These are phyloP conservation scores for Anthoscopus minutus DNA, from an alignment of 2,113 vertebrate species.

Conservation along the genomic window DNA sequence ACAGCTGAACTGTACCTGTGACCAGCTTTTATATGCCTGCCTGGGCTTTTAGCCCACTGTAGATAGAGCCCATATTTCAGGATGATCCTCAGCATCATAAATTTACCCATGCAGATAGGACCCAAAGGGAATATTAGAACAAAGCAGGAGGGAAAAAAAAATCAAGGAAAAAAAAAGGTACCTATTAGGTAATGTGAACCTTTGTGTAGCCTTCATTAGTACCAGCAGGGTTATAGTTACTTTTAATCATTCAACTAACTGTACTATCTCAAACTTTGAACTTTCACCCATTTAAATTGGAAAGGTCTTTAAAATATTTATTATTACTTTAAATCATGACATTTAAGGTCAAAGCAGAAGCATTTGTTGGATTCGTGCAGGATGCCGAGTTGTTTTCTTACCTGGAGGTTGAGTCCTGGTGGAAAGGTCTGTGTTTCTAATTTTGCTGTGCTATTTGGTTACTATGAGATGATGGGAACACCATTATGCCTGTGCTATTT, in stretches of 20 bases:
- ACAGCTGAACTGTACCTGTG: not conserved
- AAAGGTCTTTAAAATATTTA: slow-evolving; percentile 49
- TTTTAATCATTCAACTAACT: slow-evolving; percentile 18
- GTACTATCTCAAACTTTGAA: slow-evolving; percentile 18
- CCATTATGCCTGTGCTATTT: slow-evolving; percentile 41
- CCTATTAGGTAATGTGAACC: not conserved
- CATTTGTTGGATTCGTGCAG: not conserved
- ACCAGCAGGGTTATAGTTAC: not conserved
- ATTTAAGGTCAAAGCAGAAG: slow-evolving; percentile 55
- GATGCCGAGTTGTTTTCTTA: slow-evolving; percentile 44
- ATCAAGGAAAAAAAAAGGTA: slow-evolving; percentile 8
- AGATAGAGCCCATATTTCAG: not conserved
- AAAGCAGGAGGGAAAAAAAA: not conserved
- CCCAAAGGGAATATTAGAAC: slow-evolving; percentile 25
- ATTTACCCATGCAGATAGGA: slow-evolving; percentile 29
- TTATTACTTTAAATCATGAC: slow-evolving; percentile 48
- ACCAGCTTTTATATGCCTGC: not conserved
- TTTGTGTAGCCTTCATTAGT: slow-evolving; percentile 34
- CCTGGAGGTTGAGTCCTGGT: slow-evolving; percentile 49
- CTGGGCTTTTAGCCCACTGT: not conserved
- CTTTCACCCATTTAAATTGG: slow-evolving; percentile 17
- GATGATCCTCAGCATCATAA: slow-evolving; percentile 26
- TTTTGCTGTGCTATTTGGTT: slow-evolving; percentile 41
- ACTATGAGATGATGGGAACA: slow-evolving; percentile 59
- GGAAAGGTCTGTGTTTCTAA: slow-evolving; percentile 60